Percentiles rank a stretch among this genome's conserved stretches.
phyloP scores from a whole-genome alignment of 2,797 vertebrate genomes.

The Tympanoctomys barrerae region DNA sequence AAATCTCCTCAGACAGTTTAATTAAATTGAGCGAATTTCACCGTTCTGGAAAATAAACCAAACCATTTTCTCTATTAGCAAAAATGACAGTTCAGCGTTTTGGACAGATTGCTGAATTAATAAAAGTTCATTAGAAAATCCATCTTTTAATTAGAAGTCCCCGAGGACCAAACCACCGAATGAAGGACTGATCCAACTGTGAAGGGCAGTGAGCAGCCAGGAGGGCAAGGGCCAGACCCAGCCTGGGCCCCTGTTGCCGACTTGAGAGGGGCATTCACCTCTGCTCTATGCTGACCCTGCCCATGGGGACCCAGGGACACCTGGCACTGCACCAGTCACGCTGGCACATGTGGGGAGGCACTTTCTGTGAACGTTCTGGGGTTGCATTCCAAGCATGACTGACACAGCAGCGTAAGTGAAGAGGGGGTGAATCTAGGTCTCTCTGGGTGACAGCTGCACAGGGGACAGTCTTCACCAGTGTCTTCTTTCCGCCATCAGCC shows the following conservation, averaged over 20 bases:
- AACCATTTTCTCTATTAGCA: slow-evolving; percentile 81
- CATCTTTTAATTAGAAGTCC: slow-evolving; percentile 79
- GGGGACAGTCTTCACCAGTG: background rate
- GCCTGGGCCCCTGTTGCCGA: background rate
- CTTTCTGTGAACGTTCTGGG: slow-evolving; percentile 37
- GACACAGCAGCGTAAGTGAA: background rate
- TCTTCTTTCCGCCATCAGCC: background rate
- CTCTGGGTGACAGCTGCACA: rapidly evolving
- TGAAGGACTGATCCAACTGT: background rate
- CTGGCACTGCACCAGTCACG: slow-evolving; percentile 41
- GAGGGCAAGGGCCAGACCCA: background rate
- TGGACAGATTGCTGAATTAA: slow-evolving; percentile 81
- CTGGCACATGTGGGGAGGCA: slow-evolving; percentile 12
- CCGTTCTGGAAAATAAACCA: slow-evolving; percentile 79
- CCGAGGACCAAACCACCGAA: slow-evolving; percentile 32
- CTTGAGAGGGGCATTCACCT: background rate
- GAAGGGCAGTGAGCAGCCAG: background rate
- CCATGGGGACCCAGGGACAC: background rate
- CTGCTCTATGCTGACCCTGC: background rate
- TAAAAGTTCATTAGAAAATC: slow-evolving; percentile 80
- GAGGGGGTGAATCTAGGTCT: background rate
- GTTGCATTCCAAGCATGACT: background rate
- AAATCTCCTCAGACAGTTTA: slow-evolving; percentile 79
- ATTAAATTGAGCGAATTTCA: slow-evolving; percentile 79
- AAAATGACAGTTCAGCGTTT: slow-evolving; percentile 81